Evolutionary conservation across 2,888 invertebrate genomes (phyloP).

Genomic region (Agapostemon virescens): DNA sequence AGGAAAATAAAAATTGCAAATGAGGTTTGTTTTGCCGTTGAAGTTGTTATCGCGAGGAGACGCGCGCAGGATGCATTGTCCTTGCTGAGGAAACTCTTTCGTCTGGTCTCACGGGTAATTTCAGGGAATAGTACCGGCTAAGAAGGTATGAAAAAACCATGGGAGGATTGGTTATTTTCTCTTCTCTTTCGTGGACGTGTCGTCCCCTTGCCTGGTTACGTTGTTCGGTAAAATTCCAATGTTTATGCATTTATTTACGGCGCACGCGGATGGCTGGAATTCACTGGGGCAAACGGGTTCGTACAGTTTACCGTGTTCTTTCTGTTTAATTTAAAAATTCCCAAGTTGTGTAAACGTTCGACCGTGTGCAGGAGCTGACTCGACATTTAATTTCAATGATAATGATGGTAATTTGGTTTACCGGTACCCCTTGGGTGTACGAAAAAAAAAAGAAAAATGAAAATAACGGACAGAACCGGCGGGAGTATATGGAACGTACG

Average conservation of each 20-base stretch:
- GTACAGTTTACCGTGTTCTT: not conserved
- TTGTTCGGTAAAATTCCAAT: constrained; percentile 7
- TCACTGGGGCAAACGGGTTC: not conserved
- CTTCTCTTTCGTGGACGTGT: not conserved
- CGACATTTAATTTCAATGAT: not conserved
- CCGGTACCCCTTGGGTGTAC: no score
- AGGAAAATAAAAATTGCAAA: constrained; percentile 43
- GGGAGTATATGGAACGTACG: not conserved
- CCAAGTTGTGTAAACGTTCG: not conserved
- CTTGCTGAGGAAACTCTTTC: constrained; percentile 5
- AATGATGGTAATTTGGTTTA: not conserved
- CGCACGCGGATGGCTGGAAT: not conserved
- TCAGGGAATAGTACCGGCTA: constrained; percentile 24
- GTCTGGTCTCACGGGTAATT: constrained; percentile 43
- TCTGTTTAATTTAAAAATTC: not conserved
- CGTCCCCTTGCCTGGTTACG: not conserved
- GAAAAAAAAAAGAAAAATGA: no score
- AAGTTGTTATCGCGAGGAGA: constrained; percentile 38
- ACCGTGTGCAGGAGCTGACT: not conserved
- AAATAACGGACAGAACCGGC: not conserved
- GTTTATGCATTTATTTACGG: constrained; percentile 10
- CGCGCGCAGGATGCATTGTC: constrained; percentile 16
- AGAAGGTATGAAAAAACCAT: constrained; percentile 37
- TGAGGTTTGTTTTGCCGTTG: constrained; percentile 30
- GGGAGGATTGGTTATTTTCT: constrained; percentile 19